phyloP scores from a whole-genome alignment of 1,140 invertebrate species.

The Zaprionus tsacasi region DNA sequence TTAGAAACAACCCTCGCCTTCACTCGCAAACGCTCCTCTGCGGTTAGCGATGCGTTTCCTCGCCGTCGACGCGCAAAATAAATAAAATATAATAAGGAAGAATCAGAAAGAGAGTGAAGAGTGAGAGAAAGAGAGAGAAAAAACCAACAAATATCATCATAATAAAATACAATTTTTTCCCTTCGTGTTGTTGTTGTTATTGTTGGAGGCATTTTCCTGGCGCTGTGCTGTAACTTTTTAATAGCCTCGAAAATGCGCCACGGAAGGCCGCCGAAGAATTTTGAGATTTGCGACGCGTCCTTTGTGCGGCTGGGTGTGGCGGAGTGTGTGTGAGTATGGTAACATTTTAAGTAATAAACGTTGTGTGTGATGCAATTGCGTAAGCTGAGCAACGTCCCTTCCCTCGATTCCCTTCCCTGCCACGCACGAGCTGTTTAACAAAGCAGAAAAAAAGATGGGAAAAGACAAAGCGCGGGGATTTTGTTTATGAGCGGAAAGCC shows the following conservation, averaged over 20 bases:
- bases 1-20: conserved; percentile 7
- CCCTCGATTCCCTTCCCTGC: background rate
- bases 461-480: conserved; percentile 8
- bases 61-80: conserved; percentile 48
- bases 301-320: background rate
- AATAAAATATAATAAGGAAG: conserved; percentile 41
- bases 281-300: conserved; percentile 43
- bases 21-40: conserved; percentile 12
- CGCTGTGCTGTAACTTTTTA: conserved; percentile 55
- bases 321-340: background rate
- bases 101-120: conserved; percentile 31
- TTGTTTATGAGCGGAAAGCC: conserved; percentile 4
- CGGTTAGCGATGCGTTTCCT: conserved; percentile 43
- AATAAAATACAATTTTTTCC: conserved; percentile 42
- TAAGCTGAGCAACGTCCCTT: conserved; percentile 8
- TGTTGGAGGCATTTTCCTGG: conserved; percentile 30
- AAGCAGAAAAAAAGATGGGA: conserved; percentile 21
- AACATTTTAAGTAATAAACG: conserved; percentile 45
- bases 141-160: conserved; percentile 23
- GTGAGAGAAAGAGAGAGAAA: conserved; percentile 22
- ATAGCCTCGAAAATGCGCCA: conserved; percentile 56
- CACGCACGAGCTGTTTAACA: background rate
- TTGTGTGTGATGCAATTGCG: conserved; percentile 28
- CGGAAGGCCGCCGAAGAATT: conserved; percentile 48
- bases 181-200: conserved; percentile 14